Evolutionary conservation across 2,113 vertebrate genomes (phyloP).

Genomic region (Pituophis catenifer): DNA sequence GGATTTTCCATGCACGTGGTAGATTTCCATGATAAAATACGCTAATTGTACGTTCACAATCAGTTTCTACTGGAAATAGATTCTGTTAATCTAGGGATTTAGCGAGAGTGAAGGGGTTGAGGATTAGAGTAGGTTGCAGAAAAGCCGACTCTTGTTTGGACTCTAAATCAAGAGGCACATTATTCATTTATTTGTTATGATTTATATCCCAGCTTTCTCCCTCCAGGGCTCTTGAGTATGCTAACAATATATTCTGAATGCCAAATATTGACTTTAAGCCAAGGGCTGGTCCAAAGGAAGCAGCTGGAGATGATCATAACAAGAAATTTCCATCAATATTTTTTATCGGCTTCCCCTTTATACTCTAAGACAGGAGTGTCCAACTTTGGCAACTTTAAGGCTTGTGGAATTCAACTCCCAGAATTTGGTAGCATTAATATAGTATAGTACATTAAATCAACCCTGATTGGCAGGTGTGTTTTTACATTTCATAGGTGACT

Average conservation of each 20-base stretch:
- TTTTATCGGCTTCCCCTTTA: not conserved
- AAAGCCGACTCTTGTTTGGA: conserved; percentile 1
- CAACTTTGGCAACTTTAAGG: no score
- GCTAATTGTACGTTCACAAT: not conserved
- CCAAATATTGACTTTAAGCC: not conserved
- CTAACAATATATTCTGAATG: not conserved
- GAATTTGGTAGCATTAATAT: no score
- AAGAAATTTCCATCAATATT: not conserved
- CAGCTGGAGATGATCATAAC: not conserved
- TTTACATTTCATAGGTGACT: not conserved
- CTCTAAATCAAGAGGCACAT: not conserved
- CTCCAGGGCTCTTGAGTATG: no score
- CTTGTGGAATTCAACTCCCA: no score
- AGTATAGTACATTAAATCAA: not conserved
- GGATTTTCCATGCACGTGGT: not conserved
- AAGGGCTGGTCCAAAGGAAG: not conserved
- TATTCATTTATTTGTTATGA: no score
- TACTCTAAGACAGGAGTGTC: not conserved
- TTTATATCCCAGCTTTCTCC: no score
- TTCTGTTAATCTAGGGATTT: not conserved
- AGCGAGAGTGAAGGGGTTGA: not conserved
- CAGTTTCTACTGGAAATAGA: not conserved
- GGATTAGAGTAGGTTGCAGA: not conserved
- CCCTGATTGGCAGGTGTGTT: not conserved
- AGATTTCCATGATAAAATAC: conserved; percentile 14